Percentiles rank a stretch among this genome's conserved stretches.
phyloP scores from a whole-genome alignment of 1,140 invertebrate species.

The Orussus abietinus region DNA sequence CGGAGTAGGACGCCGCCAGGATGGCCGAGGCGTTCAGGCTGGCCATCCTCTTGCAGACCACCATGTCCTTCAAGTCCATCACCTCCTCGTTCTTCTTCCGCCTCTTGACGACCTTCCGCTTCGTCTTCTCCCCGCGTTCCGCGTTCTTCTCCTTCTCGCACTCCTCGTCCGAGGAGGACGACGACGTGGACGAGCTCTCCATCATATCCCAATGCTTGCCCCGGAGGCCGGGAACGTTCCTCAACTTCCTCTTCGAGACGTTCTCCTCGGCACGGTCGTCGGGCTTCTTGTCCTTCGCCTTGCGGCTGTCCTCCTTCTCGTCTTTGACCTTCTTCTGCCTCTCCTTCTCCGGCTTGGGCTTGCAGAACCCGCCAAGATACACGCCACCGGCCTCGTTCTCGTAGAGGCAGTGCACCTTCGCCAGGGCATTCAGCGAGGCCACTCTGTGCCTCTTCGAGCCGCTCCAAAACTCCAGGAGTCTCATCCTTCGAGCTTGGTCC shows the following conservation, averaged over 20 bases:
- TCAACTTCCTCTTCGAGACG: conserved; percentile 58
- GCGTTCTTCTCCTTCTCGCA: conserved; percentile 49
- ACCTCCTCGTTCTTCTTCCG: conserved; percentile 64
- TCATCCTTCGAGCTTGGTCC: conserved; percentile 49
- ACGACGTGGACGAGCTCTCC: conserved; percentile 57
- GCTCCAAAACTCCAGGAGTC: conserved; percentile 59
- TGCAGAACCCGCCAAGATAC: conserved; percentile 58
- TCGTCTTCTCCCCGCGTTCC: conserved; percentile 31
- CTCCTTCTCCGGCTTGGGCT: conserved; percentile 47
- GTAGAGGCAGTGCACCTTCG: conserved; percentile 89
- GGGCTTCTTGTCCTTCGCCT: conserved; percentile 17
- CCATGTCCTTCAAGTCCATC: conserved; percentile 83
- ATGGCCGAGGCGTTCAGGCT: conserved; percentile 90
- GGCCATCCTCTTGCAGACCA: conserved; percentile 87
- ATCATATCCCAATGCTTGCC: conserved; percentile 82
- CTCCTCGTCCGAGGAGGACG: conserved; percentile 49
- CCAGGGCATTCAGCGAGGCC: conserved; percentile 82
- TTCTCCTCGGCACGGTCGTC: conserved; percentile 26
- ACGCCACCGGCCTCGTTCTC: conserved; percentile 80
- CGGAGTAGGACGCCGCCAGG: conserved; percentile 80
- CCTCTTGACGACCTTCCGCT: conserved; percentile 43
- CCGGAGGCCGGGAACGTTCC: conserved; percentile 69
- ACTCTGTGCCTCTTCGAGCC: conserved; percentile 78
- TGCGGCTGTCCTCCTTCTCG: conserved; percentile 28
- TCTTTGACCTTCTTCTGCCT: conserved; percentile 33